These are phyloP conservation scores for honey bee (Apis mellifera) DNA, from an alignment of 1,140 invertebrate species.

Conservation along the genomic window DNA sequence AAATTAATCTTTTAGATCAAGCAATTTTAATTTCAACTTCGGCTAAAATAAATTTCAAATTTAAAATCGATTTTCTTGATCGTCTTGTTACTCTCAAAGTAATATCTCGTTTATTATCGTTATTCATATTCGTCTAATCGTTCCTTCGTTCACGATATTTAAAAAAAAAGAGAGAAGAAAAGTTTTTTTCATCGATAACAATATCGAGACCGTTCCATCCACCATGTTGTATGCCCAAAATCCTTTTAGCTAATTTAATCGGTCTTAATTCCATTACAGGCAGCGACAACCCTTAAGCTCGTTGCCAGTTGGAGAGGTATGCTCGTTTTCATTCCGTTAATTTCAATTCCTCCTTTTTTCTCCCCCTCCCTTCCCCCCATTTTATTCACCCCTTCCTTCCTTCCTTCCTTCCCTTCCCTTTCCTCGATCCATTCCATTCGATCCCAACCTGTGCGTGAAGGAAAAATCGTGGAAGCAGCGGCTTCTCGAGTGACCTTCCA, in stretches of 20 bases:
- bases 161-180: background rate
- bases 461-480: slow-evolving; percentile 28
- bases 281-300: slow-evolving; percentile 53
- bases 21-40: too few relatives aligned
- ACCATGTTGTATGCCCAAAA: slow-evolving; percentile 46
- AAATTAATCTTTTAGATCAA: too few relatives aligned
- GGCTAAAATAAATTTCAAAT: too few relatives aligned
- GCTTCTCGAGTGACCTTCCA: slow-evolving; percentile 12
- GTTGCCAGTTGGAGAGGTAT: background rate
- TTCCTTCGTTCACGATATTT: background rate
- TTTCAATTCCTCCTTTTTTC: slow-evolving; percentile 30
- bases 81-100: background rate
- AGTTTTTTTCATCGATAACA: slow-evolving; percentile 28
- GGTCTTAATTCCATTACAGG: slow-evolving; percentile 64
- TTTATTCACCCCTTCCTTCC: rapidly evolving
- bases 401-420: too few relatives aligned
- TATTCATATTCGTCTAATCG: background rate
- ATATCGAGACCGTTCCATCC: slow-evolving; percentile 43
- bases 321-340: slow-evolving; percentile 57
- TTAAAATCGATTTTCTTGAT: background rate
- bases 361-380: background rate
- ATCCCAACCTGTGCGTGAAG: background rate
- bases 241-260: slow-evolving; percentile 69
- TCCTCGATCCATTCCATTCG: too few relatives aligned
- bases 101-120: background rate